Evolutionary conservation across 1,140 invertebrate genomes (phyloP), one percentile per base, ranked within the genome.

Genomic region (Holotrichia oblita): DNA sequence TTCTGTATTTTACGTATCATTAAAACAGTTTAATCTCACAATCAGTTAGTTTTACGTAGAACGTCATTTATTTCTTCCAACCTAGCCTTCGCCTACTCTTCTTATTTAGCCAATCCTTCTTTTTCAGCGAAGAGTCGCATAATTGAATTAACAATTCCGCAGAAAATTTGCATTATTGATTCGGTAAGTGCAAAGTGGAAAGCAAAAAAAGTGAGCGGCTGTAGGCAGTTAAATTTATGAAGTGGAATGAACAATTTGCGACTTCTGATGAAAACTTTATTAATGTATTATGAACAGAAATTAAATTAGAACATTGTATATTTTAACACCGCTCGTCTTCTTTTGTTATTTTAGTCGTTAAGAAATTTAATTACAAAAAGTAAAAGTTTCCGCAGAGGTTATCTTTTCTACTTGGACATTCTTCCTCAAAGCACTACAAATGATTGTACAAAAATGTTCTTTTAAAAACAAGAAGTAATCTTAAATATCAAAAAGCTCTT

Each of bases 101-200:
- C 48, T 55, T 69, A 69, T 27, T 69, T 69, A 69, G 12, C 61
- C 61, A 22, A 69, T 27, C 61, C 61, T 69, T 69, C 61, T 69
- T 69, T 69, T 69, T 69, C 61, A 34, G 8, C 61, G 61, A 69
- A 69, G 61, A 69, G 61, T 22, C 22, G 22, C 61, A 69, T 69
- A 69, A 69, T 69, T 69, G 22, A 69, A 69, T 69, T 69, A 69
- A 69, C 61, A 12, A 69, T 69, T 69, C 22, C 61, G 61, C 14
- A 55, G 61, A 69, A 69, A 69, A 69, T 69, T 69, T 69, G 22
- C 61, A 69, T 69, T 69, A 69, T 69, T 69, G 61, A 69, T 69
- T 69, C 61, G 61, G 61, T 22, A 69, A 69, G 61, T 69, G 7
- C 61, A 69, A 69, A 69, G 61, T 69, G 61, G 61, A 12, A 14